These are phyloP conservation scores for Drosophila rubida DNA, from an alignment of 2,888 invertebrate species.

Conservation along the genomic window DNA sequence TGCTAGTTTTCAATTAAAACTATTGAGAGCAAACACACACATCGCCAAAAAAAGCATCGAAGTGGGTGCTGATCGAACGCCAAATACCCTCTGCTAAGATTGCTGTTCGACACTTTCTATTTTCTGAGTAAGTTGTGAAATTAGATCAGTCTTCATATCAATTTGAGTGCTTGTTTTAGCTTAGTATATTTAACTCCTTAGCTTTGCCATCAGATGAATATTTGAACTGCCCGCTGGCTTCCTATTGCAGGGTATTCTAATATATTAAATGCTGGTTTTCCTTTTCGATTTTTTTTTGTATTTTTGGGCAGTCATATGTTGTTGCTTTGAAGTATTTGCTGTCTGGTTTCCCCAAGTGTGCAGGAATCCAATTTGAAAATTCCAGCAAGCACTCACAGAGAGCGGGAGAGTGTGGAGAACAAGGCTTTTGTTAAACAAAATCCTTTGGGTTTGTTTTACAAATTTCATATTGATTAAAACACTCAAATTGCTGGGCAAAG, in stretches of 20 bases:
- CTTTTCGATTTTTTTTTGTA: background rate
- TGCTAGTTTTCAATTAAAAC: slow-evolving; percentile 25
- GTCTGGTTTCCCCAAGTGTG: slow-evolving; percentile 36
- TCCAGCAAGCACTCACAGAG: slow-evolving; percentile 13
- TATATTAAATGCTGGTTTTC: slow-evolving; percentile 6
- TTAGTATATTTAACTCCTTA: too few relatives aligned
- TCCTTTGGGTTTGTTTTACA: slow-evolving; percentile 31
- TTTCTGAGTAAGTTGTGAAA: too few relatives aligned
- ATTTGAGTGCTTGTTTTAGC: too few relatives aligned
- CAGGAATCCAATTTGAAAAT: slow-evolving; percentile 59
- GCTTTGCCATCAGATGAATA: too few relatives aligned
- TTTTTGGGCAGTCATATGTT: slow-evolving; percentile 18
- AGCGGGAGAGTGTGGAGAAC: background rate
- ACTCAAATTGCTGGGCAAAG: slow-evolving; percentile 16
- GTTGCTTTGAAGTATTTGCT: slow-evolving; percentile 27
- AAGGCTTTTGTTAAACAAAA: slow-evolving; percentile 22
- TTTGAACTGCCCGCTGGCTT: too few relatives aligned
- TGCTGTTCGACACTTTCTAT: too few relatives aligned
- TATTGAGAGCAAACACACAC: background rate
- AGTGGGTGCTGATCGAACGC: too few relatives aligned
- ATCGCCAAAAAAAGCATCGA: too few relatives aligned
- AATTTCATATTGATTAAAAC: slow-evolving; percentile 44
- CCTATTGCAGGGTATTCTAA: slow-evolving; percentile 4
- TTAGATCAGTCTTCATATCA: too few relatives aligned
- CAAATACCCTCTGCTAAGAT: background rate